Base-by-base conservation (phyloP, 30 jellyfish, hydroid and myxozoan genomes). In the Cassiopea xamachana region DNA sequence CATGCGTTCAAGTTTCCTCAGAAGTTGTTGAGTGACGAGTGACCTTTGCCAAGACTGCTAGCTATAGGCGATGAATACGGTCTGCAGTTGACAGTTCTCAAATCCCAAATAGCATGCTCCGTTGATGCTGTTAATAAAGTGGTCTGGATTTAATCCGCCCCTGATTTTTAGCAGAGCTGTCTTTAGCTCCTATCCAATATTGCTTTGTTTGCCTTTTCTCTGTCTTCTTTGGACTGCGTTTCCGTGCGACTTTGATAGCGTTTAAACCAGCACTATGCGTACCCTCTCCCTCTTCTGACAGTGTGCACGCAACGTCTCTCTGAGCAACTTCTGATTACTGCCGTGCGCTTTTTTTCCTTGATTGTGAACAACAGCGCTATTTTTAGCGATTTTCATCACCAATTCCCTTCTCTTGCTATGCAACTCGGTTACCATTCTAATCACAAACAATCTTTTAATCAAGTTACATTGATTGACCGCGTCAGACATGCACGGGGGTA, bases 351-450 rank as follows among this genome's bases (percentile, higher is more conserved):
- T 43, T 18, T 71, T 71, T 4, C 15, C 80, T 43, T 6, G n/a
- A 43, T 55, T 8, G 55, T 71, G 80, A 71, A 44, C 46, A 74
- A 60, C 64, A 80, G 47, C 46, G 69, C 95, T 88, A 88, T 88
- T 88, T 88, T 88, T 88, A 88, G 93, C 67, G 82, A 76, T 60
- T 88, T 79, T 87, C 94, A 87, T 87, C 87, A 86, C 90, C 85
- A 71, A 43, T 88, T 82, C 87, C 87, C 87, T 8, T 7, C 62
- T 64, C 80, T 71, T 10, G 80, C n/a, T 71, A 71, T 71, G 80
- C 80, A 71, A 71, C 80, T n/a, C 50, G 51, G 80, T 27, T 71
- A 19, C 95, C 90, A 61, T 60, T 83, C 85, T 88, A 69, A 88
- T 88, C 95, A 48, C 90, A 13, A 50, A 27, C 90, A 74, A 88